Conservation (phyloP, 1,140 invertebrate genomes). For the Bombus terrestris region DNA sequence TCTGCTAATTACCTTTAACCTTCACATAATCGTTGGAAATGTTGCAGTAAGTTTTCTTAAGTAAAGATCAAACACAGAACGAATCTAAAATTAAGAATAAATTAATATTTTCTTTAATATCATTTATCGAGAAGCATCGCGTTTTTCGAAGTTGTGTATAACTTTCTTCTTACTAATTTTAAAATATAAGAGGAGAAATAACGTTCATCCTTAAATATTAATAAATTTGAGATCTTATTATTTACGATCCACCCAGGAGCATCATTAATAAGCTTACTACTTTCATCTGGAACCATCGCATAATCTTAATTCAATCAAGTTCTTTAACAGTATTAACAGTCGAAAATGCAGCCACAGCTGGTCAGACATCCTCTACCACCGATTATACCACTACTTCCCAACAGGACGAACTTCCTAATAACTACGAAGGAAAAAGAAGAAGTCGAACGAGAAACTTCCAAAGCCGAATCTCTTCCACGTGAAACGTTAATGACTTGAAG, state of each 20-base stretch:
- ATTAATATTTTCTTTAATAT: neutral
- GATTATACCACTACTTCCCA: slow-evolving; percentile 28
- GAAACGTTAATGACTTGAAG: slow-evolving; percentile 51
- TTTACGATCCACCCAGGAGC: neutral
- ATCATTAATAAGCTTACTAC: neutral
- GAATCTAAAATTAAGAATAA: neutral
- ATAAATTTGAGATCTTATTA: neutral
- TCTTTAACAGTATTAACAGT: slow-evolving; percentile 20
- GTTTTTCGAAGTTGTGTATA: no score
- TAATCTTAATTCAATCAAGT: slow-evolving; percentile 37
- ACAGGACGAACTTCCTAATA: slow-evolving; percentile 32
- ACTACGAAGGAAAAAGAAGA: slow-evolving; percentile 20
- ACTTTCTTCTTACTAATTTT: no score
- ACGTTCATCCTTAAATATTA: neutral
- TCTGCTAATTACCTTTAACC: slow-evolving; percentile 21
- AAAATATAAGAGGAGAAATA: neutral
- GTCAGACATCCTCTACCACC: slow-evolving; percentile 19
- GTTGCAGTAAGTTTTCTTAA: neutral
- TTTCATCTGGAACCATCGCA: neutral
- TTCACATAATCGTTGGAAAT: slow-evolving; percentile 5
- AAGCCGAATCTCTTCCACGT: slow-evolving; percentile 36
- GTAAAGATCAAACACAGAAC: neutral
- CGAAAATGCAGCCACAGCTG: slow-evolving; percentile 37
- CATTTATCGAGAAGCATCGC: no score
- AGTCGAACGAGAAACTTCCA: slow-evolving; percentile 23